phyloP scores from a whole-genome alignment of 2,113 vertebrate genomes.

The Ceratotherium simum region DNA sequence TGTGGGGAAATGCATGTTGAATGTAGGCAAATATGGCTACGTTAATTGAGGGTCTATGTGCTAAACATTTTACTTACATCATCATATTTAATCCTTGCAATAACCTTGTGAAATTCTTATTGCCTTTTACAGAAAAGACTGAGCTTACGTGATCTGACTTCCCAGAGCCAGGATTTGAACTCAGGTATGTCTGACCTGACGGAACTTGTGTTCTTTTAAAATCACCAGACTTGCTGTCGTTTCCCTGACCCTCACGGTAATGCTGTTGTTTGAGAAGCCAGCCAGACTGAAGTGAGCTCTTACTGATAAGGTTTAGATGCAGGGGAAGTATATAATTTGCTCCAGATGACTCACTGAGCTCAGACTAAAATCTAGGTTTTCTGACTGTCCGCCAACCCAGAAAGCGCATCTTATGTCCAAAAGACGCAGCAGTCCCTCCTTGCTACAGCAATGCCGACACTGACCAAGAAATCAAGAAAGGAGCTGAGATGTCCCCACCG shows the following conservation, averaged over 20 bases:
- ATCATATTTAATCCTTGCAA: not conserved
- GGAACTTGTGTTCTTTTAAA: not conserved
- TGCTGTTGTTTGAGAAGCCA: not conserved
- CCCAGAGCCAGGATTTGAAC: not conserved
- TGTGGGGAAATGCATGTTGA: not conserved
- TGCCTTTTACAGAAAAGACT: conserved; percentile 3
- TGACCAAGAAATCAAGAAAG: not conserved
- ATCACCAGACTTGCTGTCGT: not conserved
- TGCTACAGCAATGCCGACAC: not conserved
- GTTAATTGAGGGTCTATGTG: not conserved
- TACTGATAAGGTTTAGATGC: not conserved
- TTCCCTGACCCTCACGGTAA: not conserved
- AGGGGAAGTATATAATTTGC: not conserved
- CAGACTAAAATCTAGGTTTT: not conserved
- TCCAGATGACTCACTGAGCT: not conserved
- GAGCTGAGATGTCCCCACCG: not conserved
- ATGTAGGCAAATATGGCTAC: not conserved
- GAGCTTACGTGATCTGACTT: not conserved
- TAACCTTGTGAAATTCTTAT: not conserved
- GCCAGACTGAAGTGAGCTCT: not conserved
- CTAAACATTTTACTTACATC: not conserved
- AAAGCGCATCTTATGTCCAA: not conserved
- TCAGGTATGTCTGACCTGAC: not conserved
- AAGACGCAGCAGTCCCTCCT: not conserved
- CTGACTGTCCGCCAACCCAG: not conserved